Base-by-base conservation (phyloP, 2,797 vertebrate species). In the Distichodus sexfasciatus region DNA sequence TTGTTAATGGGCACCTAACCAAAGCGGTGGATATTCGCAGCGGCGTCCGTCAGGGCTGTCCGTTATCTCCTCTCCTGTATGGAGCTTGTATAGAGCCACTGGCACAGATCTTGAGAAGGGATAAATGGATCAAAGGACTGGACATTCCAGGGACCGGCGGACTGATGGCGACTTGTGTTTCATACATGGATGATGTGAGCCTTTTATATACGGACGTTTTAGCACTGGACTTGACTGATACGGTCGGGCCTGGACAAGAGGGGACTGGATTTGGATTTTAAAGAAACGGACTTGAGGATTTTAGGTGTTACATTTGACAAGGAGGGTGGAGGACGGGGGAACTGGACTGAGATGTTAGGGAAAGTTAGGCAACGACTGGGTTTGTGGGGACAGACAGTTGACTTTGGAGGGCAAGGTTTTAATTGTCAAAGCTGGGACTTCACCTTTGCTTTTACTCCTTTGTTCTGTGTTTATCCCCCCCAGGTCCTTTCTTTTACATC, bases 371-470 rank as follows among this genome's bases (percentile, higher is more conserved):
- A 69, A 9, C 2, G 26, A 17, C 5, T 74, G 35, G 57, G 66
- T 0, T 66, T 47, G 0, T 74, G 62, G 67, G 29, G 62, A 44
- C 15, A 44, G 67, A 24, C 3, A n/a, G 0, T 0, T 77, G 57
- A 62, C 62, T 0, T 4, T 67, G 0, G 76, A 74, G 11, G 71
- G 61, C 0, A 71, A 77, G 1, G 6, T 76, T 73, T 68, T 74
- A 72, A 70, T 78, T 0, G 33, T 66, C 0, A 82, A 80, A 63
- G 31, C 66, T 1, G 62, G 72, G 5, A 70, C 78, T 63, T 69
- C 74, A 74, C 69, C 73, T 1, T 36, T 79, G 50, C 6, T 77
- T 60, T 74, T 80, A 74, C 6, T 73, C 0, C 0, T 59, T 0
- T 51, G 64, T 21, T 65, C 66, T 47, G 72, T 72, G 60, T 79